Conservation (phyloP, 2,797 vertebrate genomes). For the Rallus crepitans region DNA sequence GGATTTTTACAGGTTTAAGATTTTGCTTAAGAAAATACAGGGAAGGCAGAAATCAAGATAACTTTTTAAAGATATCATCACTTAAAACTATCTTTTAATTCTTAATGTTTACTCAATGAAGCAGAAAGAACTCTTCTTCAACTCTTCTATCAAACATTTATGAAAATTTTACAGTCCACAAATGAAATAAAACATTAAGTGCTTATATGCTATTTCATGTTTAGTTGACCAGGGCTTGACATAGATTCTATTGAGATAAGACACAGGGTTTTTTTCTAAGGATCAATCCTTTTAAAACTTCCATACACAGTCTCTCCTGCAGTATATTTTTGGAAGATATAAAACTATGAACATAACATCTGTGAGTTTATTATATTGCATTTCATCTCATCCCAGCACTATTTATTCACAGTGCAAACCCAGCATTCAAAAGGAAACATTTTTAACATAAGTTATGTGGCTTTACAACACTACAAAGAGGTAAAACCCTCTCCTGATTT, state of each 20-base stretch:
- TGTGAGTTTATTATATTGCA: not conserved
- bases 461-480: not conserved
- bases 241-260: not conserved
- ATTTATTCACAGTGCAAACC: not conserved
- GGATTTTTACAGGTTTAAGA: not conserved
- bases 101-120: not conserved
- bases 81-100: not conserved
- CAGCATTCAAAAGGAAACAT: not conserved
- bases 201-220: not conserved
- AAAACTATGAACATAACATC: not conserved
- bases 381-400: slow-evolving; percentile 1
- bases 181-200: not conserved
- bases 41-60: not conserved
- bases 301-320: not conserved
- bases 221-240: not conserved
- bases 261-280: not conserved
- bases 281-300: not conserved
- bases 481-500: not conserved
- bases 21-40: not conserved
- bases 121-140: not conserved
- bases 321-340: not conserved
- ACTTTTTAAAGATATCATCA: not conserved
- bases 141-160: not conserved
- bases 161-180: not conserved
- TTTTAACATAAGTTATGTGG: not conserved